phyloP scores from a whole-genome alignment of 2,888 invertebrate genomes.

The Archips xylosteana region DNA sequence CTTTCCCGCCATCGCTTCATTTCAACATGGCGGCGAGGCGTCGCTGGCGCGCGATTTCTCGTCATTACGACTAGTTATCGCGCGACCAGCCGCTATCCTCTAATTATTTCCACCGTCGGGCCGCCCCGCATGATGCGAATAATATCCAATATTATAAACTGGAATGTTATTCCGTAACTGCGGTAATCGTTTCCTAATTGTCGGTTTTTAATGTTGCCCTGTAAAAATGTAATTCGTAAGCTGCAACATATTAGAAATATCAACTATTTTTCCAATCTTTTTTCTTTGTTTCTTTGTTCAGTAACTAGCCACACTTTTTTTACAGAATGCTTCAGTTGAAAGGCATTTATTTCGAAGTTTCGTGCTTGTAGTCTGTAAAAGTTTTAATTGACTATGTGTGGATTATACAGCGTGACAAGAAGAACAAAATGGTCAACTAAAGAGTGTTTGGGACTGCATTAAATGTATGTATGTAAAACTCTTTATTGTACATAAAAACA shows the following conservation, averaged over 20 bases:
- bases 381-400: too few species aligned
- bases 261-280: neutral
- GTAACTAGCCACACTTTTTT: neutral
- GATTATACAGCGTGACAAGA: neutral
- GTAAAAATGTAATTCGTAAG: conserved; percentile 40
- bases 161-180: conserved; percentile 46
- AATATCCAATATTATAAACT: conserved; percentile 76
- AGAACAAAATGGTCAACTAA: neutral
- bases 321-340: neutral
- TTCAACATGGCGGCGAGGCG: conserved; percentile 69
- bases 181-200: conserved; percentile 37
- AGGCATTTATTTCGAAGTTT: neutral
- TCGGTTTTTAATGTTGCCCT: conserved; percentile 35
- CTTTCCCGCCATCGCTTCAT: conserved; percentile 70
- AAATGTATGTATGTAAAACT: too few species aligned
- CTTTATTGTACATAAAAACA: too few species aligned
- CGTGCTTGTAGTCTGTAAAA: neutral
- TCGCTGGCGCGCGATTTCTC: conserved; percentile 65
- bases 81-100: conserved; percentile 75
- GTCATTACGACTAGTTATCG: conserved; percentile 80
- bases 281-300: neutral
- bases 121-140: conserved; percentile 66
- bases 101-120: conserved; percentile 72
- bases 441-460: too few species aligned
- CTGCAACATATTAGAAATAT: neutral